Evolutionary conservation across 2,888 invertebrate genomes (phyloP).

Genomic region (Apamea epomidion): DNA sequence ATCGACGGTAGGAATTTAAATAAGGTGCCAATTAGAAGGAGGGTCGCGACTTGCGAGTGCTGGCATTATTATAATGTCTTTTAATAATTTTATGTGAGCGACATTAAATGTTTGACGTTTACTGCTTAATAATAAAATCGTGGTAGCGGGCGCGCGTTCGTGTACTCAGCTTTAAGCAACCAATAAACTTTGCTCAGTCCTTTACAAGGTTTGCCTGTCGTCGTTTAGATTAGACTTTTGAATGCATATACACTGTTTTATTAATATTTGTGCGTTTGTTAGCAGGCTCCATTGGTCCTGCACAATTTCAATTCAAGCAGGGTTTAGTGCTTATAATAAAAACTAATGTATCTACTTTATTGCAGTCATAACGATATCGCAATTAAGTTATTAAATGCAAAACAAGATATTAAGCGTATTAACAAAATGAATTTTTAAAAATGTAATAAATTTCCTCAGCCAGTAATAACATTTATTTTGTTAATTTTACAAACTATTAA

Average conservation of each 20-base stretch:
- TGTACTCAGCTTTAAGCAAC: constrained; percentile 48
- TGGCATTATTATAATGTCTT: constrained; percentile 79
- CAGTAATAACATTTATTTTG: constrained; percentile 47
- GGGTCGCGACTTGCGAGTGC: constrained; percentile 74
- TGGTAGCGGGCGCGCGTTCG: constrained; percentile 61
- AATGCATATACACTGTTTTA: constrained; percentile 28
- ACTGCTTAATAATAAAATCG: constrained; percentile 79
- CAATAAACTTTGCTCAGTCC: constrained; percentile 58
- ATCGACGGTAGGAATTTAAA: constrained; percentile 85
- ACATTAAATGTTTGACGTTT: constrained; percentile 80
- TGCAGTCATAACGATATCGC: constrained; percentile 39
- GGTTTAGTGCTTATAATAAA: constrained; percentile 46
- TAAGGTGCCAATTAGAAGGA: constrained; percentile 87
- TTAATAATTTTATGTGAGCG: constrained; percentile 80
- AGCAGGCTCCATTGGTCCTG: not conserved
- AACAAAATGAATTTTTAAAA: constrained; percentile 34
- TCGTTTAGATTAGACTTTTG: constrained; percentile 58
- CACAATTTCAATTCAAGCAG: constrained; percentile 15
- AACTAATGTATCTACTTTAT: constrained; percentile 53
- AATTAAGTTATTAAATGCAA: constrained; percentile 59
- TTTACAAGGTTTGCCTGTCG: constrained; percentile 54
- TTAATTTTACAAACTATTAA: constrained; percentile 38
- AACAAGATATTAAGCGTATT: constrained; percentile 28
- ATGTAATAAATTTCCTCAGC: constrained; percentile 30
- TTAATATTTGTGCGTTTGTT: constrained; percentile 28